Percentiles rank a stretch among this genome's conserved stretches.
Evolutionary conservation across 2,797 vertebrate species (phyloP).

Genomic region (Limosa lapponica): DNA sequence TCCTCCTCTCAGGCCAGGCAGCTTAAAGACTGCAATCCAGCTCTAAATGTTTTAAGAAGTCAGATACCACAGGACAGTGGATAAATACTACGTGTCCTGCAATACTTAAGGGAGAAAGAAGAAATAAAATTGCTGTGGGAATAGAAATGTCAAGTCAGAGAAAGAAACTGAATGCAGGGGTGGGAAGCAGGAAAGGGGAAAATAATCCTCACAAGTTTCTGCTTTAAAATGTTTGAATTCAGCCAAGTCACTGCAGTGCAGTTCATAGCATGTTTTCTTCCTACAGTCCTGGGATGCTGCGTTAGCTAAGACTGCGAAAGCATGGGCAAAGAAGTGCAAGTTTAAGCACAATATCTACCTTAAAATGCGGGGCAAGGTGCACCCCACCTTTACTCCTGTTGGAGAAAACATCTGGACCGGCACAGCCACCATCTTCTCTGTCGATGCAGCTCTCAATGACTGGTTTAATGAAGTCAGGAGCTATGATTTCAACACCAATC

Average conservation of each 20-base stretch:
- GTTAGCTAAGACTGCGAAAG: constrained; percentile 81
- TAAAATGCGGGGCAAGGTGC: constrained; percentile 1
- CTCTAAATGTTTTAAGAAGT: not conserved
- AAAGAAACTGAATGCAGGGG: not conserved
- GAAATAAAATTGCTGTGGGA: not conserved
- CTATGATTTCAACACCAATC: constrained; percentile 66
- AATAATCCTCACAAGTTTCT: not conserved
- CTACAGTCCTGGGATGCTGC: constrained; percentile 85
- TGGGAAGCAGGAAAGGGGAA: not conserved
- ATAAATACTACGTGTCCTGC: not conserved
- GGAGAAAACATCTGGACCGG: constrained; percentile 88
- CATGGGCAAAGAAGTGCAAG: constrained; percentile 80
- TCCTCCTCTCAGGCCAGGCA: not conserved
- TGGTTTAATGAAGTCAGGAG: constrained; percentile 77
- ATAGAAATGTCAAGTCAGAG: not conserved
- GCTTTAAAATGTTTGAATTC: not conserved
- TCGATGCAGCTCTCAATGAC: constrained; percentile 38
- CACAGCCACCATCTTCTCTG: constrained; percentile 62
- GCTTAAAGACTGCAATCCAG: not conserved
- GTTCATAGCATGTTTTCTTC: not conserved
- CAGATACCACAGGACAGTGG: not conserved
- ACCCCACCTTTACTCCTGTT: constrained; percentile 76
- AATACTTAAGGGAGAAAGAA: not conserved
- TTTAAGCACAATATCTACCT: constrained; percentile 76
- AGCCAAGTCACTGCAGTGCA: not conserved